A percentile compares a stretch with the other conserved stretches of the same genome.
Evolutionary conservation across 2,113 vertebrate species (phyloP).

Genomic region (Neomonachus schauinslandi): DNA sequence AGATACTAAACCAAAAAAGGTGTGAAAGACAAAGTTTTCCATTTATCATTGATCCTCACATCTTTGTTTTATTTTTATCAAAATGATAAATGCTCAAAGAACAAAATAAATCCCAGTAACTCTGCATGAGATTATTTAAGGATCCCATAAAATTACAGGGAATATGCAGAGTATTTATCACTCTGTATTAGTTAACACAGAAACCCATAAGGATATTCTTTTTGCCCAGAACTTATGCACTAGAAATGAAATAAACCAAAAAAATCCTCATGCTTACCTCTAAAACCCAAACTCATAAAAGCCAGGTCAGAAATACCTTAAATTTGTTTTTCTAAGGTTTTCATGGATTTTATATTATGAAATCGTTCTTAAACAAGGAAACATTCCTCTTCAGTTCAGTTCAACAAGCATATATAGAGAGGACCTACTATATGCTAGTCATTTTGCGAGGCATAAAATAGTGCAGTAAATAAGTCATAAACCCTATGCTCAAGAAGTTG

Average conservation of each 20-base stretch:
- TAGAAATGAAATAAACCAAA: constrained; percentile 30
- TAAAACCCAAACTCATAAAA: constrained; percentile 21
- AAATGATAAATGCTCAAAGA: neutral
- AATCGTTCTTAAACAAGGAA: constrained; percentile 2
- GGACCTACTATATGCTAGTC: neutral
- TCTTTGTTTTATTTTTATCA: neutral
- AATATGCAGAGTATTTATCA: neutral
- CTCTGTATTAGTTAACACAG: neutral
- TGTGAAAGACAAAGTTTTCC: neutral
- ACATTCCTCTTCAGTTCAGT: neutral
- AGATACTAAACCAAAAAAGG: neutral
- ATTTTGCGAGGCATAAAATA: constrained; percentile 10
- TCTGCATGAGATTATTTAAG: neutral
- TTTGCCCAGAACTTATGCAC: neutral
- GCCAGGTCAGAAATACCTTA: neutral
- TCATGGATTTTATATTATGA: constrained; percentile 20
- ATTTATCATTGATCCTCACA: neutral
- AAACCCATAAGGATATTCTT: constrained; percentile 34
- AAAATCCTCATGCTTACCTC: neutral
- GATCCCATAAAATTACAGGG: neutral
- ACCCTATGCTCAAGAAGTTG: neutral
- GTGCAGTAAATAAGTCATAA: neutral
- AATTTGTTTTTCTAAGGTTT: neutral
- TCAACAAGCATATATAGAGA: neutral
- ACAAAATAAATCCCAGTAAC: neutral